Evolutionary conservation across 2,113 vertebrate species (phyloP).

Genomic region (Neotoma lepida): DNA sequence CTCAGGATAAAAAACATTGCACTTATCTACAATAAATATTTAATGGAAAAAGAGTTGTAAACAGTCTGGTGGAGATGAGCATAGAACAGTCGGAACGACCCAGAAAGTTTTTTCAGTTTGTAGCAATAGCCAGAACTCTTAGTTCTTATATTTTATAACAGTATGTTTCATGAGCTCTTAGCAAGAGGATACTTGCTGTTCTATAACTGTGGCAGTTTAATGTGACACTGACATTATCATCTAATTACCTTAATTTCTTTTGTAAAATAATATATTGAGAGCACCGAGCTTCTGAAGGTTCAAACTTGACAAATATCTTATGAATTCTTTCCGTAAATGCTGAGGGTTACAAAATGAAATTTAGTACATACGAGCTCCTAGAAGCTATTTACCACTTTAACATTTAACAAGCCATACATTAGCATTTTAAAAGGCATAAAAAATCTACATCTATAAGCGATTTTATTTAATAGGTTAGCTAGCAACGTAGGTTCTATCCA

Average conservation of each 20-base stretch:
- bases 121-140: conserved; percentile 60
- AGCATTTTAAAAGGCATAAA: conserved; percentile 88
- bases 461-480: conserved; percentile 86
- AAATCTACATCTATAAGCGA: conserved; percentile 86
- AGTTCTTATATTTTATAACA: conserved; percentile 78
- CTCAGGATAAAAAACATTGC: neutral
- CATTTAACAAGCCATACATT: conserved; percentile 88
- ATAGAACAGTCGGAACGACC: neutral
- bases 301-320: conserved; percentile 73
- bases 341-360: conserved; percentile 83
- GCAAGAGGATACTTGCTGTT: conserved; percentile 64
- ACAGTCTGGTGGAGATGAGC: conserved; percentile 40
- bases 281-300: conserved; percentile 79
- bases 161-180: conserved; percentile 74
- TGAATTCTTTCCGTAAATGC: conserved; percentile 82
- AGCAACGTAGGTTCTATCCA: conserved; percentile 76
- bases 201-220: conserved; percentile 68
- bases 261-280: conserved; percentile 79
- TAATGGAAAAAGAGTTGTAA: conserved; percentile 53
- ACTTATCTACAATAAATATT: neutral
- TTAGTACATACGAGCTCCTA: conserved; percentile 81
- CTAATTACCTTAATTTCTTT: conserved; percentile 71
- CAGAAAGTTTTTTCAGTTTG: neutral
- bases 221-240: conserved; percentile 74
- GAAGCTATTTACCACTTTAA: conserved; percentile 87